Conservation (phyloP, 2,888 invertebrate genomes). For the Aricia artaxerxes region DNA sequence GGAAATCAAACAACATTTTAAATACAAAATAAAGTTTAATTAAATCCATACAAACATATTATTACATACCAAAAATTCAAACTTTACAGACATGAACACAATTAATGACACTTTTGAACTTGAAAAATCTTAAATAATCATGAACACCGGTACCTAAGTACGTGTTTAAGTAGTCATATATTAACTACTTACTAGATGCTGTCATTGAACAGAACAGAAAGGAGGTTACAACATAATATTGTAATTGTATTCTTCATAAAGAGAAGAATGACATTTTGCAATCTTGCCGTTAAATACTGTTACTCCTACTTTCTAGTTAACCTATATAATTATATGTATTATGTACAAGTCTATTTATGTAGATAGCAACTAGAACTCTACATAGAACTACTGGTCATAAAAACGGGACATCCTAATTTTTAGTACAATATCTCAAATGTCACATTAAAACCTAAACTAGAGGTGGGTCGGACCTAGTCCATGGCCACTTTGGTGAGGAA, state of each 20-base stretch:
- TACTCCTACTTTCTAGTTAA: neutral
- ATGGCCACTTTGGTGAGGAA: conserved; percentile 51
- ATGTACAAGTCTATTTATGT: conserved; percentile 6
- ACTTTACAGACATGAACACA: neutral
- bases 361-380: neutral
- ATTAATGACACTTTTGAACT: neutral
- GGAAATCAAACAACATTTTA: neutral
- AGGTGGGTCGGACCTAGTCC: conserved; percentile 43
- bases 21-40: neutral
- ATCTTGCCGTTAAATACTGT: neutral
- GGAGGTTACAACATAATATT: neutral
- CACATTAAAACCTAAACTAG: neutral
- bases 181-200: neutral
- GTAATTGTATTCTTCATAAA: neutral
- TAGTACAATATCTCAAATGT: conserved; percentile 6
- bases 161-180: neutral
- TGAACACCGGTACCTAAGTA: neutral
- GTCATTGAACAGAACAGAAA: neutral
- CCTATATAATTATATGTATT: neutral
- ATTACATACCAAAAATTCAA: neutral
- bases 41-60: conserved; percentile 2
- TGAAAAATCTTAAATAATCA: neutral
- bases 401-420: neutral
- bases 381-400: neutral
- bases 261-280: neutral